Evolutionary conservation across 2,113 vertebrate genomes (phyloP).

Genomic region (Elgaria multicarinata): DNA sequence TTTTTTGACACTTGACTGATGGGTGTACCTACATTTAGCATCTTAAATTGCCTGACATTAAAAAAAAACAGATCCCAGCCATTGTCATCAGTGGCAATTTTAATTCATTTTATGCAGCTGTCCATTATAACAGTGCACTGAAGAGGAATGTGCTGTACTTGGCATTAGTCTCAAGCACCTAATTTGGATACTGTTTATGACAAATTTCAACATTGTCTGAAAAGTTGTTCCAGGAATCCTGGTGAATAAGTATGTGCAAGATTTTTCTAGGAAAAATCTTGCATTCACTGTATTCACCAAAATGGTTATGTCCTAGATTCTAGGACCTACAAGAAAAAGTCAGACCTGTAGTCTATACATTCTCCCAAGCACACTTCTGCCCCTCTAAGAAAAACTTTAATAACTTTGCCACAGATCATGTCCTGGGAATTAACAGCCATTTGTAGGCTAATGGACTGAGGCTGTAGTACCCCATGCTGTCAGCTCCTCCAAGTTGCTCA

Average conservation of each 20-base stretch:
- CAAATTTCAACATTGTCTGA: constrained; percentile 12
- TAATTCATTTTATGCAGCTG: background rate
- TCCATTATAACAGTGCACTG: background rate
- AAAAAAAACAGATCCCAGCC: background rate
- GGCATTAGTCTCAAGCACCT: background rate
- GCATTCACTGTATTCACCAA: background rate
- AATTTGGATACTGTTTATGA: background rate
- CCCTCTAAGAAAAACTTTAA: constrained; percentile 53
- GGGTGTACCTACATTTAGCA: background rate
- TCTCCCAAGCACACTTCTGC: background rate
- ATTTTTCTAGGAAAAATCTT: constrained; percentile 1
- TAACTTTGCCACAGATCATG: constrained; percentile 62
- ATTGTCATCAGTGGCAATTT: background rate
- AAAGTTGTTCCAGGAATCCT: background rate
- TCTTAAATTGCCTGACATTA: background rate
- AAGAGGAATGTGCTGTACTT: background rate
- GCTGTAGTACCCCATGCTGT: constrained; percentile 48
- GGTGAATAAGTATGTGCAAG: background rate
- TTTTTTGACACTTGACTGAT: background rate
- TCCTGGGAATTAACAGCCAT: constrained; percentile 59
- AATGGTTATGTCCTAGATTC: constrained; percentile 13
- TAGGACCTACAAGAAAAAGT: background rate
- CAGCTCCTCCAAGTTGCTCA: constrained; percentile 56
- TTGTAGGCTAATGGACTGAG: constrained; percentile 64
- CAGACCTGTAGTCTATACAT: constrained; percentile 27